A percentile compares a stretch with the other conserved stretches of the same genome.
Evolutionary conservation across 2,888 invertebrate species (phyloP).

Genomic region (Pantelozetes paolii): DNA sequence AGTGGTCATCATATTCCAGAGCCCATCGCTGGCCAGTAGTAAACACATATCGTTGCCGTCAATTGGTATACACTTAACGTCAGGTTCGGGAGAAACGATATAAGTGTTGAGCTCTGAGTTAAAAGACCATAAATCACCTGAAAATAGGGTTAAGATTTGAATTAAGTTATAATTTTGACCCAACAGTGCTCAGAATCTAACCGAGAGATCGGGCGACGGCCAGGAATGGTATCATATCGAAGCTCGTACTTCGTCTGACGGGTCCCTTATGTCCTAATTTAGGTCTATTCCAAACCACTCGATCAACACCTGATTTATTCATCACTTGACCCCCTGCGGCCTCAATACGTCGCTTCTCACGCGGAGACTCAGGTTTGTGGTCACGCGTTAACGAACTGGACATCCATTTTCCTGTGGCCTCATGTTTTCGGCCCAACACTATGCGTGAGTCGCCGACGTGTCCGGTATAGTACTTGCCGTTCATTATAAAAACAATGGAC

Average conservation of each 20-base stretch:
- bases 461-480: slow-evolving; percentile 89
- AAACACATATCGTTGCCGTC: slow-evolving; percentile 72
- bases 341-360: slow-evolving; percentile 76
- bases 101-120: slow-evolving; percentile 84
- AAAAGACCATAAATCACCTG: slow-evolving; percentile 94
- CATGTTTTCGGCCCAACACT: slow-evolving; percentile 73
- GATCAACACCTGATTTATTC: slow-evolving; percentile 74
- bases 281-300: slow-evolving; percentile 96
- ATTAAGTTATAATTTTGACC: neutral
- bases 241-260: slow-evolving; percentile 78
- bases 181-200: slow-evolving; percentile 49
- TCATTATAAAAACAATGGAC: slow-evolving; percentile 86
- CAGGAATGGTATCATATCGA: slow-evolving; percentile 89
- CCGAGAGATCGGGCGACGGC: slow-evolving; percentile 92
- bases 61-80: slow-evolving; percentile 78
- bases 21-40: slow-evolving; percentile 91
- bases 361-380: slow-evolving; percentile 87
- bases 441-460: slow-evolving; percentile 99
- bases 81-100: slow-evolving; percentile 96
- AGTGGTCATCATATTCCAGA: slow-evolving; percentile 90
- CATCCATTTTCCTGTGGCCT: slow-evolving; percentile 67
- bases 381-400: slow-evolving; percentile 79
- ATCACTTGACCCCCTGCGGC: slow-evolving; percentile 58
- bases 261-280: slow-evolving; percentile 73
- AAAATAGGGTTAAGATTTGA: slow-evolving; percentile 43